These are phyloP conservation scores for Sphaerophoria rueppellii DNA, from an alignment of 2,888 invertebrate genomes.

Conservation along the genomic window DNA sequence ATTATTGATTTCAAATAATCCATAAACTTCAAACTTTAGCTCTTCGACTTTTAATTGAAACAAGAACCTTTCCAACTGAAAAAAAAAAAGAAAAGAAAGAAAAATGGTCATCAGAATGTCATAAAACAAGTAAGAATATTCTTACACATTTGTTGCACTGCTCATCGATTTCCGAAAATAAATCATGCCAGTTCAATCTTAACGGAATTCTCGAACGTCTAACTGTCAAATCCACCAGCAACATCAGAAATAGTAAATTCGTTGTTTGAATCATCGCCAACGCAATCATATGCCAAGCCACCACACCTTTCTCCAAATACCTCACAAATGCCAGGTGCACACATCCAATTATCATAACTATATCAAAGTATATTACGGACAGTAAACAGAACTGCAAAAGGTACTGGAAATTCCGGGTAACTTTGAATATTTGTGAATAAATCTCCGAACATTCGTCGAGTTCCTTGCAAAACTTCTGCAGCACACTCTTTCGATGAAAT, in stretches of 20 bases:
- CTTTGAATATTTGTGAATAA: constrained; percentile 75
- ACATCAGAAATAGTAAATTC: constrained; percentile 76
- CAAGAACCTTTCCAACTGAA: no score
- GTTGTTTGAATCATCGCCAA: constrained; percentile 75
- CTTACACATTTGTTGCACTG: constrained; percentile 79
- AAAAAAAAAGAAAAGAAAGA: no score
- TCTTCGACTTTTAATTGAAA: no score
- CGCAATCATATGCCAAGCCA: constrained; percentile 69
- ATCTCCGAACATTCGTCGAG: constrained; percentile 75
- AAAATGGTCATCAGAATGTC: no score
- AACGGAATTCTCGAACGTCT: constrained; percentile 74
- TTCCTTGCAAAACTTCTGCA: constrained; percentile 77
- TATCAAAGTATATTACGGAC: constrained; percentile 77
- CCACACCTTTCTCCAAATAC: constrained; percentile 70
- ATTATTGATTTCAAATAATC: no score
- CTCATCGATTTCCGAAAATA: constrained; percentile 78
- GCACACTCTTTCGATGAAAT: constrained; percentile 76
- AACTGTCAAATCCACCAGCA: constrained; percentile 76
- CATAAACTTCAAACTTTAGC: no score
- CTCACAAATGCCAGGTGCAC: constrained; percentile 75
- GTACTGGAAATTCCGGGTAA: constrained; percentile 74
- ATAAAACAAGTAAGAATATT: background rate
- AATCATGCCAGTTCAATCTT: constrained; percentile 75
- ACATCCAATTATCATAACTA: constrained; percentile 76
- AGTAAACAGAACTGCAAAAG: constrained; percentile 78